Base-by-base conservation (phyloP, 2,888 invertebrate species). In the Muscina levida region DNA sequence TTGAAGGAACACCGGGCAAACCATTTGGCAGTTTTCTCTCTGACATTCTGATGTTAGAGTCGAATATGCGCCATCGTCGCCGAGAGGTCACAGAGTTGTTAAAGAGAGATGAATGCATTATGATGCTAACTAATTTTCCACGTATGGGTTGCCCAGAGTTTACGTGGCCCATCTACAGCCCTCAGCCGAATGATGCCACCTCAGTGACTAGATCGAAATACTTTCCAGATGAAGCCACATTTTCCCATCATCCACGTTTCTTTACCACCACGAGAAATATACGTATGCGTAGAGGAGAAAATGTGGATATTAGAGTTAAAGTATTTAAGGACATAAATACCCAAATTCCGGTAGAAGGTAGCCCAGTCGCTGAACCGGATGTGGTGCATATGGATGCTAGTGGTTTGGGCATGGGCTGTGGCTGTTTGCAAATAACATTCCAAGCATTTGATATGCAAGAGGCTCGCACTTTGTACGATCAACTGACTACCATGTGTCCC, bases 401-500 rank as follows among this genome's bases (percentile, higher is more conserved):
- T 98, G 99, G 98, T 22, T 99, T 99, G 90, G 99, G 98, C 68
- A 99, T 99, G 99, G 99, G 99, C 31, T 98, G 98, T 90, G 98
- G 97, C 87, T 99, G 98, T 89, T 92, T 99, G 46, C 98, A 99
- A 91, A 93, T 97, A 74, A 98, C 97, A 59, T 99, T 99, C 92
- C 90, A 90, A 83, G 98, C 99, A 0, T 97, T 97, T 90, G 98
- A 98, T 89, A 97, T 99, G 83, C 93, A 93, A 48, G 99, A 99
- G 92, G 99, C 99, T 5, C 93, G 98, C 82, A 96, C 95, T 37
- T 92, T 99, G 0, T 99, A 99, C 88, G 99, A 99, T 90, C 99
- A 99, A 89, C 92, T 99, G 37, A 96, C 98, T 10, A 98, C 98
- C 0, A 92, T 99, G 8, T 98, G 98, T 87, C 99, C 99, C 0